Evolutionary conservation across 2,888 invertebrate species (phyloP), one percentile per base, ranked within the genome.

Genomic region (Nomada ruficornis): DNA sequence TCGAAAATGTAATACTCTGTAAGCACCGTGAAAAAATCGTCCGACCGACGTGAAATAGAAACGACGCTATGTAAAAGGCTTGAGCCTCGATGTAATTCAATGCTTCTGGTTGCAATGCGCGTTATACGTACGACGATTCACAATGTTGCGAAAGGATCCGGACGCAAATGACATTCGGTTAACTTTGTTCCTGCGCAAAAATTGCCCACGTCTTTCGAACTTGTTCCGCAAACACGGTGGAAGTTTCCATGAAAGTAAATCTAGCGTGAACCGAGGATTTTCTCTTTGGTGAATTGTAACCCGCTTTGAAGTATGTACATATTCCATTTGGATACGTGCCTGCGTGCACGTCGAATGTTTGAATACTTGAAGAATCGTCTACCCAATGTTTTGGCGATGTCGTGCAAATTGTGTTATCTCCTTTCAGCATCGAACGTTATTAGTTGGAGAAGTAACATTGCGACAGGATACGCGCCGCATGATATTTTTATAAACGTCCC

Each of bases 11-110:
- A 71, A 67, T 62, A 36, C 65, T n/a, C 36, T 36, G 50, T 76
- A 71, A 80, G n/a, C 23, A 23, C 26, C 54, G 18, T 65, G 77
- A 80, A 77, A 77, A 64, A 80, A 60, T 64, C 29, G 18, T 59
- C 23, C 4, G 36, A 13, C 5, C 15, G 65, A 67, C 18, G 55
- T 2, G 50, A 55, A 71, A 77, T 55, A 67, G 71, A 77, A 55
- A 62, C 42, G 13, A 20, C 36, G 20, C 13, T 20, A 10, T 20
- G 67, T 18, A n/a, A 54, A 54, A 13, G 44, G 13, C 52, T 70
- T 70, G 64, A 59, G 36, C 9, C 9, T 36, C 36, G 36, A 36
- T 36, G 36, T 36, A 5, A 36, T 36, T 29, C 52, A 47, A 23
- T 23, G 47, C n/a, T 15, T 36, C 54, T 50, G 59, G 64, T 64